Evolutionary conservation across 2,113 vertebrate genomes (phyloP), one percentile per base, ranked within the genome.

Genomic region (Leptobrachium ailaonicum): DNA sequence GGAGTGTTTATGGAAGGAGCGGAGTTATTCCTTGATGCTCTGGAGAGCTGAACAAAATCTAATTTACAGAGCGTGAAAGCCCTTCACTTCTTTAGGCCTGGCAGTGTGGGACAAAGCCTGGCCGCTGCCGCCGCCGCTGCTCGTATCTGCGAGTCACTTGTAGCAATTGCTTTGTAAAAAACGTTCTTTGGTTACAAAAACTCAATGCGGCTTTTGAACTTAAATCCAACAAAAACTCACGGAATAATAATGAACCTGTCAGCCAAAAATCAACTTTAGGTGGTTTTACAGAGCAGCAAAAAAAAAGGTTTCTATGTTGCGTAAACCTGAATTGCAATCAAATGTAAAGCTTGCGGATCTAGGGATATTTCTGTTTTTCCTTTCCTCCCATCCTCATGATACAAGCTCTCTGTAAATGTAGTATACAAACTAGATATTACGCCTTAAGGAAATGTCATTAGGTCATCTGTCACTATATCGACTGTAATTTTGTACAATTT

Each of bases 31-130:
- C 58, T 78, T 78, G 76, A 78, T 62, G 76, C 67, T 71, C 43
- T 47, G 60, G n/a, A 71, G 42, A 71, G 67, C 71, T 71, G 32
- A 78, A 63, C 56, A 20, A 63, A 78, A 78, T 63, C 67, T 63
- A 78, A 78, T 78, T 78, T 63, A 78, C 67, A 78, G 63, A 78
- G 42, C 76, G 67, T 78, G 76, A 71, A 70, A 78, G 62, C 69
- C 67, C 67, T 71, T 32, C 20, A 32, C 20, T 32, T 78, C 71
- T 50, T 68, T 68, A 45, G 54, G 45, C 76, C 76, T 60, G 67
- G 67, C n/a, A 8, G 41, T 56, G 62, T 12, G 76, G 76, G 76
- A 78, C 76, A 78, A 71, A 78, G 60, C 76, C 76, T 77, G 20
- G 20, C 20, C 20, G 20, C 20, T 32, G 20, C 20, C 1, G 20